These are phyloP conservation scores for Panurus biarmicus DNA, from an alignment of 2,113 vertebrate genomes.

Conservation along the genomic window DNA sequence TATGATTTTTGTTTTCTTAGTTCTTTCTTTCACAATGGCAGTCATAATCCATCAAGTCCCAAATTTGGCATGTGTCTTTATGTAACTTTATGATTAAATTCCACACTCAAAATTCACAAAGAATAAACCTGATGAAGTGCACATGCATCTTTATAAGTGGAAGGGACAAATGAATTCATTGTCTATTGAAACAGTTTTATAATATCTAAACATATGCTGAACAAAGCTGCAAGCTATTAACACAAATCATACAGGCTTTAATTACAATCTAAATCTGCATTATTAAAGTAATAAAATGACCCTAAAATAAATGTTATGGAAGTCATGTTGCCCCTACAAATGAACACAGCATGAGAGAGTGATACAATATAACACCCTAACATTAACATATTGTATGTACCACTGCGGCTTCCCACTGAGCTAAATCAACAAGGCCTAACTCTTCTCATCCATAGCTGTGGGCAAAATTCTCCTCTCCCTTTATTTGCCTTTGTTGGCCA, in stretches of 20 bases:
- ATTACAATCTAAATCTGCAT: conserved; percentile 46
- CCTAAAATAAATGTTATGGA: conserved; percentile 54
- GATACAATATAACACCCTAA: conserved; percentile 20
- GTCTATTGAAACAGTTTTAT: conserved; percentile 44
- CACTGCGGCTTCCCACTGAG: conserved; percentile 10
- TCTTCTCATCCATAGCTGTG: not conserved
- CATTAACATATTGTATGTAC: not conserved
- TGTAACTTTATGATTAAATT: not conserved
- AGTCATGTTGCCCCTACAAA: conserved; percentile 44
- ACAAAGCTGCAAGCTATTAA: conserved; percentile 38
- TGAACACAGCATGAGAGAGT: conserved; percentile 10
- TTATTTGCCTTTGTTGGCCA: not conserved
- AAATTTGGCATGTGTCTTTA: not conserved
- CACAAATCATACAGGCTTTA: conserved; percentile 42
- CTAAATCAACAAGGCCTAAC: not conserved
- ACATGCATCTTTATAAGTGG: conserved; percentile 31
- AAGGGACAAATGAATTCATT: conserved; percentile 43
- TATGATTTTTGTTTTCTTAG: not conserved
- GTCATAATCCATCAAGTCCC: not conserved
- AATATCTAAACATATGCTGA: conserved; percentile 27
- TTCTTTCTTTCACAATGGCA: not conserved
- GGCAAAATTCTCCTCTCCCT: not conserved
- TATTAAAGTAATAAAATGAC: conserved; percentile 58
- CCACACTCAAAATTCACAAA: not conserved
- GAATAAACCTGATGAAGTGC: conserved; percentile 39